Base-by-base conservation (phyloP, 2,797 vertebrate genomes). In the Hirundo rustica region DNA sequence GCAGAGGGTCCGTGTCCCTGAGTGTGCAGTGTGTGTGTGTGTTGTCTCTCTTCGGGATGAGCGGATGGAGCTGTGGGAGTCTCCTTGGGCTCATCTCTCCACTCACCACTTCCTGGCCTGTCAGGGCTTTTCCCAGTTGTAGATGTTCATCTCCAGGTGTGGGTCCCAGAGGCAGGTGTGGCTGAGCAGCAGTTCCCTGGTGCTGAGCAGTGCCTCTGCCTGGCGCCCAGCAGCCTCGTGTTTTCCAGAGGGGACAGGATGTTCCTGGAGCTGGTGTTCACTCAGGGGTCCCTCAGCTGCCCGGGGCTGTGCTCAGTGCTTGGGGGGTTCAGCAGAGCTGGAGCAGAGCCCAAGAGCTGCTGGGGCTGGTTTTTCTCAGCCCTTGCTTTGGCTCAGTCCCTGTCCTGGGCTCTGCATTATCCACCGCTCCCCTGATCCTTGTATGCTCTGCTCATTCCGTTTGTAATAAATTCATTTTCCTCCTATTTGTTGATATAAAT, bases 31-130 rank as follows among this genome's bases (percentile, higher is more conserved):
- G 45, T 45, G 44, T 71, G 44, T 71, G 51, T 74, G 42, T 68
- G 77, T 38, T 68, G 20, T 22, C 11, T 64, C 85, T 88, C 14
- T 85, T 44, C 76, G 88, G 72, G 60, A 47, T 5, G 93, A 94
- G 67, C 88, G 95, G 85, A 58, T 70, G 85, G 93, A 91, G 88
- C 88, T 89, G 89, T 13, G 9, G 45, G 65, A 65, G 87, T 32
- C 44, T 54, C 82, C 4, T n/a, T 20, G 25, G 87, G 77, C 87
- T 91, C 62, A 22, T 57, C 45, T 60, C 34, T 48, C 42, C 71
- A 18, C 19, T 20, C 6, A 8, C 61, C 84, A 30, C 67, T 75
- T 70, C 9, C 1, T 42, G 78, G 71, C 64, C 45, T n/a, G 10
- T 13, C 71, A 16, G 54, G 70, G 74, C 54, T 45, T 26, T 30